phyloP scores from a whole-genome alignment of 2,797 vertebrate genomes.

The Eospalax fontanierii region DNA sequence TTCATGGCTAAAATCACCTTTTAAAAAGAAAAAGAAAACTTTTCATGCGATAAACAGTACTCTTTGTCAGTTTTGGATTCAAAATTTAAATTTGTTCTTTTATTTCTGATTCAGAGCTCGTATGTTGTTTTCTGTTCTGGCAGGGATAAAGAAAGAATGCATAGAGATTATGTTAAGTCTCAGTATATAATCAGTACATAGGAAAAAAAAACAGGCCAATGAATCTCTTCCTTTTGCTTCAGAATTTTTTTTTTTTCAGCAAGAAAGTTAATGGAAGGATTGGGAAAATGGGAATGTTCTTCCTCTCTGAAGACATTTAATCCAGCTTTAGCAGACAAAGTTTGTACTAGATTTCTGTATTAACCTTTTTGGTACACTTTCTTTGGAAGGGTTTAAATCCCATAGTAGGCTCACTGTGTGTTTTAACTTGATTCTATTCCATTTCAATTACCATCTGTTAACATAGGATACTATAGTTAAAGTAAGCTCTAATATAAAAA shows the following conservation, averaged over 20 bases:
- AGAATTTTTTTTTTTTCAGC: background rate
- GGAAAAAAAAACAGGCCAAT: background rate
- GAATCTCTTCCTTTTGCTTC: constrained; percentile 1
- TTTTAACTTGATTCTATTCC: background rate
- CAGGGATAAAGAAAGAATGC: background rate
- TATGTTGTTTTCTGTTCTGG: constrained; percentile 12
- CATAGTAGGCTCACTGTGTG: background rate
- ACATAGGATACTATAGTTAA: constrained; percentile 12
- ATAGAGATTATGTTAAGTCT: background rate
- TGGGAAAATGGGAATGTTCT: background rate
- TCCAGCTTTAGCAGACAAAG: background rate
- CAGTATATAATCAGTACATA: background rate
- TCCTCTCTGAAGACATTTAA: background rate
- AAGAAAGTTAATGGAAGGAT: background rate
- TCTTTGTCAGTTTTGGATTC: background rate
- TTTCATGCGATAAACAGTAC: background rate
- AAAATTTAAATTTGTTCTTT: constrained; percentile 3
- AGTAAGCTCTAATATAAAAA: constrained; percentile 17
- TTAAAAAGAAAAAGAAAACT: background rate
- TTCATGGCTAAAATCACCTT: background rate
- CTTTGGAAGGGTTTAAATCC: constrained; percentile 5
- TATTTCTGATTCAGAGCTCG: background rate
- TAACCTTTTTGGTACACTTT: background rate
- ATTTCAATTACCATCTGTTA: background rate
- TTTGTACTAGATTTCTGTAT: constrained; percentile 1